phyloP scores from a whole-genome alignment of 2,797 vertebrate genomes.

The Podargus strigoides region DNA sequence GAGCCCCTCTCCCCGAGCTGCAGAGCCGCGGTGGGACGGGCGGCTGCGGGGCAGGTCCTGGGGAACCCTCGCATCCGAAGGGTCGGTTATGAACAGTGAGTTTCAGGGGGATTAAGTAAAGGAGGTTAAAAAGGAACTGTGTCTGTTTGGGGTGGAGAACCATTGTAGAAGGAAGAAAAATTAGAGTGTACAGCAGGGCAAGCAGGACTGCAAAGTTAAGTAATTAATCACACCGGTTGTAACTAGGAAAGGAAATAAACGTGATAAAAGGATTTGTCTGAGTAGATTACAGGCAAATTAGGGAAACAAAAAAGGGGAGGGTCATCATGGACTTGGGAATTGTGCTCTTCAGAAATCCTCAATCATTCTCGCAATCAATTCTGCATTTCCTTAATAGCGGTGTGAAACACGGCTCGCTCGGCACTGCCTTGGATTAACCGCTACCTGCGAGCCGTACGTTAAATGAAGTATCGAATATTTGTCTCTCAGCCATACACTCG shows the following conservation, averaged over 20 bases:
- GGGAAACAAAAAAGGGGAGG: slow-evolving; percentile 16
- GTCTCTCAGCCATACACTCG: slow-evolving; percentile 59
- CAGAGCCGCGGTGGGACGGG: not conserved
- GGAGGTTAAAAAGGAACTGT: not conserved
- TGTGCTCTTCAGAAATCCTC: slow-evolving; percentile 59
- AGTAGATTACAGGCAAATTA: slow-evolving; percentile 66
- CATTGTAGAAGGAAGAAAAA: slow-evolving; percentile 60
- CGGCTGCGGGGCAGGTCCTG: not conserved
- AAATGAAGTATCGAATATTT: slow-evolving; percentile 63
- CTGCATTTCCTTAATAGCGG: slow-evolving; percentile 57
- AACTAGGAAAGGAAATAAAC: slow-evolving; percentile 65
- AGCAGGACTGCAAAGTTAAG: slow-evolving; percentile 44
- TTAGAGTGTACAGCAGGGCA: not conserved
- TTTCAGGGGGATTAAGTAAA: not conserved
- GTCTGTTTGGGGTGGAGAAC: slow-evolving; percentile 12
- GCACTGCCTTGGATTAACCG: slow-evolving; percentile 54
- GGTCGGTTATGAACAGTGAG: not conserved
- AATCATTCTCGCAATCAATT: slow-evolving; percentile 65
- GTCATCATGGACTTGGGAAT: slow-evolving; percentile 54
- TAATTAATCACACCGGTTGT: slow-evolving; percentile 65
- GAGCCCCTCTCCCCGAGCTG: too few species aligned
- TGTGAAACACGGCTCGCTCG: not conserved
- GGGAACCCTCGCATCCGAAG: not conserved
- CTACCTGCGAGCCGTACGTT: slow-evolving; percentile 54
- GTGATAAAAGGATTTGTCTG: slow-evolving; percentile 64